Base-by-base conservation (phyloP, 2,797 vertebrate genomes). In the Mustela erminea region DNA sequence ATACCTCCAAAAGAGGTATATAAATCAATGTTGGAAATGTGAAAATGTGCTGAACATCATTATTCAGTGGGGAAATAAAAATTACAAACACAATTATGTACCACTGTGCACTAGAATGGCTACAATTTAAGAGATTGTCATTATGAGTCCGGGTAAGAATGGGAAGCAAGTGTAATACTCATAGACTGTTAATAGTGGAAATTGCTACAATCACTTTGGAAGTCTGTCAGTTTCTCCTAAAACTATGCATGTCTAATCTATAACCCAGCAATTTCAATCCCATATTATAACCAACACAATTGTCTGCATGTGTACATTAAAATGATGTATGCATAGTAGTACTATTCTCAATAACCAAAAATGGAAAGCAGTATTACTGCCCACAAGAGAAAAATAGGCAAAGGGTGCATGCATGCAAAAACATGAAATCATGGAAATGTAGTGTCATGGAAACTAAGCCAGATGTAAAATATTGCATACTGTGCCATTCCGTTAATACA, bases 361-460 rank as follows among this genome's bases (percentile, higher is more conserved):
- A 7, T 2, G 23, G 38, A 62, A 74, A 74, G 46, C 4, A n/a
- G 23, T 54, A 46, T 66, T 21, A 29, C 32, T 60, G 11, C 21
- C 2, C 62, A 66, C 2, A 84, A 66, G 3, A 41, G 23, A 29
- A 58, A 27, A 84, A 41, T 32, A 77, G 5, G 14, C 46, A 77
- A 43, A 72, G 41, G 32, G 25, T 70, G 0, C 1, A 2, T 70
- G 0, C 1, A 2, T 58, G 17, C 23, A 68, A 80, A 4, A 62
- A 41, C 12, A 49, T 35, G 29, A 32, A 77, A 68, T 86, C 23
- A 60, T 87, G 32, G 5, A 68, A 80, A 38, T 27, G 52, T 6
- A 72, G 60, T 7, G 32, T 29, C 35, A 25, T 72, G 20, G 21
- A 25, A 92, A 58, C 66, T 18, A 80, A 90, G 4, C 2, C 7